A percentile compares a stretch with the other conserved stretches of the same genome.
phyloP scores from a whole-genome alignment of 2,888 invertebrate species.

The Hofmannophila pseudospretella region DNA sequence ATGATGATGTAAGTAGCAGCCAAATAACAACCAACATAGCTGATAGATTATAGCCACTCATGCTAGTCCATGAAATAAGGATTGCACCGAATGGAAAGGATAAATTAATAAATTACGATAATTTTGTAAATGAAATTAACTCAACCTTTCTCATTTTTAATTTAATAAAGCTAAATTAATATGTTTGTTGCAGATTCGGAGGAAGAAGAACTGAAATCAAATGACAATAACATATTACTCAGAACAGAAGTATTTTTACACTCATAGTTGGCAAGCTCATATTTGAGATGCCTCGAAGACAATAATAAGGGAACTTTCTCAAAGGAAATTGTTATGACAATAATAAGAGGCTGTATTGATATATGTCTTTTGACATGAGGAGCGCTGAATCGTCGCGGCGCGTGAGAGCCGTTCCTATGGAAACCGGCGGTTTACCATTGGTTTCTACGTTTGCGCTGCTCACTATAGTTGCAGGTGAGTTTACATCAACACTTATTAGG shows the following conservation, averaged over 20 bases:
- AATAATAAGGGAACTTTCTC: constrained; percentile 28
- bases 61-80: too few relatives aligned
- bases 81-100: too few relatives aligned
- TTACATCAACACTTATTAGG: too few relatives aligned
- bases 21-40: too few relatives aligned
- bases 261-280: constrained; percentile 7
- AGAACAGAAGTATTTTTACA: constrained; percentile 16
- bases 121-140: too few relatives aligned
- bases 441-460: constrained; percentile 69
- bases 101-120: too few relatives aligned
- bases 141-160: too few relatives aligned
- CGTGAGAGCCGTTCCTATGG: constrained; percentile 54
- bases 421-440: constrained; percentile 62
- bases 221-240: constrained; percentile 46
- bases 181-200: constrained; percentile 49
- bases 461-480: constrained; percentile 68
- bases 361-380: constrained; percentile 50
- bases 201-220: constrained; percentile 22
- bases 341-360: constrained; percentile 28
- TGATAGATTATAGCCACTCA: too few relatives aligned
- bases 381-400: constrained; percentile 45
- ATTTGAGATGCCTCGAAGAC: constrained; percentile 26
- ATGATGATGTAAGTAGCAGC: too few relatives aligned
- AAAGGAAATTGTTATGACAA: constrained; percentile 31
- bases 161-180: too few relatives aligned